Evolutionary conservation across 2,888 invertebrate genomes (phyloP).

Genomic region (Nomada fabriciana): DNA sequence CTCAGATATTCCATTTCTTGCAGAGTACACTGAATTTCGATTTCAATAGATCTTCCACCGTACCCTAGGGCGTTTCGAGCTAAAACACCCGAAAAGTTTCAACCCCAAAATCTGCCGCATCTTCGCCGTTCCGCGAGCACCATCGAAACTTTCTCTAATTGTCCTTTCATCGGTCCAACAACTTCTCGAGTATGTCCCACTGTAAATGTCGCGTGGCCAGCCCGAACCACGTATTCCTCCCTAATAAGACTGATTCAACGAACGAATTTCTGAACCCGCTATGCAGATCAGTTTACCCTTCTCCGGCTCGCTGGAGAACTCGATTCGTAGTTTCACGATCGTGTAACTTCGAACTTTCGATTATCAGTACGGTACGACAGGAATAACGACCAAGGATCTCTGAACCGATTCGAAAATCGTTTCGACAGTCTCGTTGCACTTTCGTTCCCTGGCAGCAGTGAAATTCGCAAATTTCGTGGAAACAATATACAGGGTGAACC

Average conservation of each 20-base stretch:
- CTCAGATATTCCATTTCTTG: background rate
- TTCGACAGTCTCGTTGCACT: background rate
- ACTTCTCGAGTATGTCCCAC: constrained; percentile 36
- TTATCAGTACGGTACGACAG: constrained; percentile 12
- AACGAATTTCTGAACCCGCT: constrained; percentile 19
- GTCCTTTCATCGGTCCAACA: constrained; percentile 34
- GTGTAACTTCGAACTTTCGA: constrained; percentile 35
- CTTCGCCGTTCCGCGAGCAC: background rate
- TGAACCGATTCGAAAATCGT: constrained; percentile 13
- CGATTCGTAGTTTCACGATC: constrained; percentile 38
- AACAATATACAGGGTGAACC: too few relatives aligned
- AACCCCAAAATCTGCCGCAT: background rate
- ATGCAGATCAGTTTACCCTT: constrained; percentile 39
- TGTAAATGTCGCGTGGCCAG: constrained; percentile 41
- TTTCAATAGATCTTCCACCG: background rate
- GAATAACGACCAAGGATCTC: constrained; percentile 7
- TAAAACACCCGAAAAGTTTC: constrained; percentile 26
- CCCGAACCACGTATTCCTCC: constrained; percentile 12
- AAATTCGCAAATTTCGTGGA: background rate
- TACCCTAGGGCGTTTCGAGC: constrained; percentile 11
- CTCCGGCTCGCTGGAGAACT: constrained; percentile 17
- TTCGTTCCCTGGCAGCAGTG: background rate
- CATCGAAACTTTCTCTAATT: constrained; percentile 53
- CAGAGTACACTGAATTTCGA: background rate
- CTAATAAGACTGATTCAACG: constrained; percentile 52